A percentile compares a stretch with the other conserved stretches of the same genome.
Evolutionary conservation across 2,113 vertebrate species (phyloP).

Genomic region (Heterotis niloticus): DNA sequence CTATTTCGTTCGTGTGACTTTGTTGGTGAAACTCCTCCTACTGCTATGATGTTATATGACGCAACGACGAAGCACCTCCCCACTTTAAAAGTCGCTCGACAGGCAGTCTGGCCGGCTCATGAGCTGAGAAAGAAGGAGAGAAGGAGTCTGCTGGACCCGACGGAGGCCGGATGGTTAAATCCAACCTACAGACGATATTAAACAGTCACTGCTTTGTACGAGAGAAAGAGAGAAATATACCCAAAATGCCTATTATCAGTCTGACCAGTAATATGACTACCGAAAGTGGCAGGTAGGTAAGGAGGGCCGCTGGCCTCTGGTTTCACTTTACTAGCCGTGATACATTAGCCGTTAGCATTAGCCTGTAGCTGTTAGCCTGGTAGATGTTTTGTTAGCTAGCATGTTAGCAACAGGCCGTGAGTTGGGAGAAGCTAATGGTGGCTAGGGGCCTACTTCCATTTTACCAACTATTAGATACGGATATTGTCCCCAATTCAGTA

Average conservation of each 20-base stretch:
- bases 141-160: not conserved
- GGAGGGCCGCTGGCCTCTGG: not conserved
- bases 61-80: not conserved
- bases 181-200: constrained; percentile 81
- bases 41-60: not conserved
- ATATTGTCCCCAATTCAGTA: no score
- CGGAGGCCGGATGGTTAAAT: constrained; percentile 70
- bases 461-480: no score
- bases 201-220: constrained; percentile 82
- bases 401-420: constrained; percentile 5
- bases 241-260: constrained; percentile 71
- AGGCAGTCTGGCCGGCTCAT: not conserved
- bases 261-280: constrained; percentile 55
- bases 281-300: constrained; percentile 58
- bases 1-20: not conserved
- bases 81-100: not conserved
- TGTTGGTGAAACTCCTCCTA: not conserved
- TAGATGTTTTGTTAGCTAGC: not conserved
- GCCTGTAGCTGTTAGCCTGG: constrained; percentile 5
- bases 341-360: not conserved
- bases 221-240: constrained; percentile 78
- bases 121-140: not conserved
- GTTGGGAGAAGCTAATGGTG: no score
- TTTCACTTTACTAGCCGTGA: not conserved
- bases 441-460: no score